Evolutionary conservation across 2,113 vertebrate genomes (phyloP), one percentile per base, ranked within the genome.

Genomic region (Sisor rabdophorus): DNA sequence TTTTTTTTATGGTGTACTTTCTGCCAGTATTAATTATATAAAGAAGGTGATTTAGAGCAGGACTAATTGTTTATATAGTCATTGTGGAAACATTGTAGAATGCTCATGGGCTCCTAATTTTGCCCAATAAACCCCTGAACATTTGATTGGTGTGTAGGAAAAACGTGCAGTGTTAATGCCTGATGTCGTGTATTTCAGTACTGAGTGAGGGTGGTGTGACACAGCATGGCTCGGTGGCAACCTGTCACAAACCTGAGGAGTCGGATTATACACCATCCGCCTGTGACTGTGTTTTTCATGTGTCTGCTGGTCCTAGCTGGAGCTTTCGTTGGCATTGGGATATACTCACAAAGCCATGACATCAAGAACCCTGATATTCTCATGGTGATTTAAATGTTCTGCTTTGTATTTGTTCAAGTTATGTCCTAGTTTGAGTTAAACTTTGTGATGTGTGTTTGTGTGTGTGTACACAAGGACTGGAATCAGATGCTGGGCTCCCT

Each of bases 401-500:
- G 11, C 40, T 53, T 28, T 69, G 28, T 71, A 48, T 26, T 28
- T 68, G 0, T 68, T 68, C 16, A 19, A n/a, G n/a, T n/a, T n/a
- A n/a, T n/a, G n/a, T n/a, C n/a, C n/a, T n/a, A n/a, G n/a, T n/a
- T n/a, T n/a, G n/a, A n/a, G n/a, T n/a, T n/a, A n/a, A 22, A 47
- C 17, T 15, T 22, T 79, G 76, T 60, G 2, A 36, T 11, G 59
- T 2, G 11, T 19, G 2, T 22, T 7, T 59, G n/a, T n/a, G n/a
- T n/a, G 4, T 59, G 65, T 73, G 2, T 82, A 78, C 73, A 54
- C 15, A 63, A 93, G 92, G 91, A 92, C 85, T 93, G 92, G 91
- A 92, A 92, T 74, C 67, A 40, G 75, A 61, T 93, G 17, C 81
- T 93, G 12, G 84, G 67, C 1, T 87, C 91, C 6, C 71, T 93